phyloP scores from a whole-genome alignment of 2,888 invertebrate genomes.

The Resseliella maxima region DNA sequence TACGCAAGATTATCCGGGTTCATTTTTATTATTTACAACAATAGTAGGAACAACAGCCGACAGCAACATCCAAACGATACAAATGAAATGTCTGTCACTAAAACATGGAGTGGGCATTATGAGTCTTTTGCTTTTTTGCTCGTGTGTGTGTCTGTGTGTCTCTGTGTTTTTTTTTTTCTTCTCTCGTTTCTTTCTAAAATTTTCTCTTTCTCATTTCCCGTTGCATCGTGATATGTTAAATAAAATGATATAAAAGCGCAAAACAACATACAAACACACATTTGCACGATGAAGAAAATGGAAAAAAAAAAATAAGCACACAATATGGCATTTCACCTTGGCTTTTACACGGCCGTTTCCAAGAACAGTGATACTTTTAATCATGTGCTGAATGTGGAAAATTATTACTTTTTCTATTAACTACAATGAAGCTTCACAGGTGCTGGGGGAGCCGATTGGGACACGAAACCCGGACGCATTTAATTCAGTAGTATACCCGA shows the following conservation, averaged over 20 bases:
- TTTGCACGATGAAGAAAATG: too few species aligned
- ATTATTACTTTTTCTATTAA: slow-evolving; percentile 48
- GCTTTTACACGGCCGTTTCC: not conserved
- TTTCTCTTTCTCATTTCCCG: too few species aligned
- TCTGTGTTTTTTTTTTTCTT: not conserved
- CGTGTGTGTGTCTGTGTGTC: too few species aligned
- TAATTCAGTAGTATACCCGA: not conserved
- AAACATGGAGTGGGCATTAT: not conserved
- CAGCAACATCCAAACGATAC: not conserved
- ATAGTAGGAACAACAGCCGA: not conserved
- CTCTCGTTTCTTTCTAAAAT: not conserved
- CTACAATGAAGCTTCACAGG: not conserved
- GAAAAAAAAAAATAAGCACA: not conserved
- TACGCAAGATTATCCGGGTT: slow-evolving; percentile 44
- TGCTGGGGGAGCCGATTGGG: not conserved
- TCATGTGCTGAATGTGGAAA: slow-evolving; percentile 30
- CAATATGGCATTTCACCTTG: not conserved
- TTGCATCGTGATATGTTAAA: too few species aligned
- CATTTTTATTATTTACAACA: slow-evolving; percentile 40
- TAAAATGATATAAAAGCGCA: not conserved
- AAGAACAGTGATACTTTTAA: slow-evolving; percentile 8
- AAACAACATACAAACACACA: not conserved
- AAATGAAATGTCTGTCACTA: not conserved
- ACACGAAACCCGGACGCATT: not conserved
- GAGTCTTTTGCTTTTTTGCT: not conserved